Evolutionary conservation across 2,888 invertebrate species (phyloP).

Genomic region (Margaritifera margaritifera): DNA sequence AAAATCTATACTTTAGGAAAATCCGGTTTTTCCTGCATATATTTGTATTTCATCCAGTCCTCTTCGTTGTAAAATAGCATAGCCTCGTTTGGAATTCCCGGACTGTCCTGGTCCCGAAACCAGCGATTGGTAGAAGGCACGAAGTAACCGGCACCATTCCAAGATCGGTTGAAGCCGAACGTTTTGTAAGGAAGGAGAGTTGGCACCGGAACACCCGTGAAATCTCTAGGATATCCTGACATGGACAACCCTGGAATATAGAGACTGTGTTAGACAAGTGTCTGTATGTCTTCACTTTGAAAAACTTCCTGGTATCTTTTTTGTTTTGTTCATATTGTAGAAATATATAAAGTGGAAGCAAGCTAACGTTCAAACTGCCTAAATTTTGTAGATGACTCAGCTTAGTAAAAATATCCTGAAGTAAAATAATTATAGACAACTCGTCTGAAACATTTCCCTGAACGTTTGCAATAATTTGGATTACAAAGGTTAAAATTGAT

Average conservation of each 20-base stretch:
- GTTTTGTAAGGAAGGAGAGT: constrained; percentile 54
- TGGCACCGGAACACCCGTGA: constrained; percentile 55
- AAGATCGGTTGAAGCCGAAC: constrained; percentile 50
- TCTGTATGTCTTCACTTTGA: too few species aligned
- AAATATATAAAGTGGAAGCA: too few species aligned
- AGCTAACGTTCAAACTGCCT: too few species aligned
- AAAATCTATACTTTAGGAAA: not conserved
- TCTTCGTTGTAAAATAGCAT: constrained; percentile 65
- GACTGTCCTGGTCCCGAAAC: constrained; percentile 60
- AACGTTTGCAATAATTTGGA: too few species aligned
- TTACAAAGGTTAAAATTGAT: too few species aligned
- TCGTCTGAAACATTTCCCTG: too few species aligned
- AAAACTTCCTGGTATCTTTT: too few species aligned
- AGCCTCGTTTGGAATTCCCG: constrained; percentile 57
- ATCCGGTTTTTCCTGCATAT: constrained; percentile 50
- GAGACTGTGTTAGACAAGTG: too few species aligned
- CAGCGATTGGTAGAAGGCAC: constrained; percentile 55
- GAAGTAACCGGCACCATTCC: constrained; percentile 62
- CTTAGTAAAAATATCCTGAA: too few species aligned
- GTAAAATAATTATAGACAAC: too few species aligned
- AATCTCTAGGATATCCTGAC: constrained; percentile 52
- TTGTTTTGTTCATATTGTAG: too few species aligned
- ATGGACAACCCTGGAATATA: constrained; percentile 51
- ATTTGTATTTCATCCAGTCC: constrained; percentile 65
- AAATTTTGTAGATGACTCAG: too few species aligned